Evolutionary conservation across 2,797 vertebrate species (phyloP), one percentile per base, ranked within the genome.

Genomic region (Pelochelys cantorii): DNA sequence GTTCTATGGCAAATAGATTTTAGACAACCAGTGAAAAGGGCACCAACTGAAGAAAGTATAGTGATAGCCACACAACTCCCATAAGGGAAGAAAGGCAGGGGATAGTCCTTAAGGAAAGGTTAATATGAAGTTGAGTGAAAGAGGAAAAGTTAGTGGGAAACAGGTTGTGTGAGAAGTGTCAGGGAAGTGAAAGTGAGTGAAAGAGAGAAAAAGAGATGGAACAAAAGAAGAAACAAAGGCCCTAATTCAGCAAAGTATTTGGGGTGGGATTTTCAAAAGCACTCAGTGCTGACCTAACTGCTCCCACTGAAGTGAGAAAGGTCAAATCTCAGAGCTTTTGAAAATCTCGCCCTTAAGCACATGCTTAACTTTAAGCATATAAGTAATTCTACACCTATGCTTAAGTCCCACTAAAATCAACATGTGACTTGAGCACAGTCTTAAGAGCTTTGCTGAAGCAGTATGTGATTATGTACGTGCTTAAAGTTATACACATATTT

Each of bases 141-240:
- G 31, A 94, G 77, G 81, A 93, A 82, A 94, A 77, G 53, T 92
- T 94, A 94, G 79, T 29, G 91, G 77, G 74, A 95, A 82, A 60
- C 37, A 92, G 87, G 13, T 27, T 29, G 20, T 79, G 3, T 42
- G 79, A 91, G 77, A 94, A 84, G 56, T 94, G 34, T 62, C 48
- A 90, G 17, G 55, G 87, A 90, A 92, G 31, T 93, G 4, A 89
- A 89, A 82, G 27, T 56, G 29, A 86, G 84, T 79, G 84, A 91
- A 78, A 4, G 23, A 48, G 42, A 6, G 86, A 92, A 90, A 90
- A 85, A 10, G 3, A 15, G 22, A 85, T 25, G 4, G 18, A 85
- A 88, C 42, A 85, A 90, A 84, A 92, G 34, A 92, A 92, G 81
- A 7, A 84, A 91, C 89, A 74, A 60, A 71, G 86, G 68, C 79